Evolutionary conservation across 2,797 vertebrate genomes (phyloP).

Genomic region (Mus minutoides): DNA sequence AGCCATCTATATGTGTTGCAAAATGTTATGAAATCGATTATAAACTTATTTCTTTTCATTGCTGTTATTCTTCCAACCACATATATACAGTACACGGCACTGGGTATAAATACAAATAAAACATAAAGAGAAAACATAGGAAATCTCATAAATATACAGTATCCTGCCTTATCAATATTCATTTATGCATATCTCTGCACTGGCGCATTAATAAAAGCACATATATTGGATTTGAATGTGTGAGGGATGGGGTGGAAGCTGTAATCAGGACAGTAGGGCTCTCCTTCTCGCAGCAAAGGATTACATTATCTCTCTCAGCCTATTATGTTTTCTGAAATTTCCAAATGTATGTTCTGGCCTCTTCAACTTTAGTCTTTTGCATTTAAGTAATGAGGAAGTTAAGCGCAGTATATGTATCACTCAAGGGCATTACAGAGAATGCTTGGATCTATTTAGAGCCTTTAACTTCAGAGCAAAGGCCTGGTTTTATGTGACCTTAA

Average conservation of each 20-base stretch:
- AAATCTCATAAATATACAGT: constrained; percentile 85
- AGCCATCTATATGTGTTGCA: constrained; percentile 46
- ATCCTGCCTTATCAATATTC: constrained; percentile 84
- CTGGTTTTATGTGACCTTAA: constrained; percentile 82
- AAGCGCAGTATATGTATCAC: constrained; percentile 83
- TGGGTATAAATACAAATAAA: constrained; percentile 84
- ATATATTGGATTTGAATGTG: constrained; percentile 86
- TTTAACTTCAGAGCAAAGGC: constrained; percentile 85
- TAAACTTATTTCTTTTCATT: constrained; percentile 81
- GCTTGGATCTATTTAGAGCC: constrained; percentile 83
- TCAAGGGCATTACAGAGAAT: constrained; percentile 83
- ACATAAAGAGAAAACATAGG: constrained; percentile 84
- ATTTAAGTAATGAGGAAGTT: constrained; percentile 85
- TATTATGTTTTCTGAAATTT: constrained; percentile 86
- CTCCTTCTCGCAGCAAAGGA: constrained; percentile 79
- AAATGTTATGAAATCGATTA: constrained; percentile 81
- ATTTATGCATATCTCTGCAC: constrained; percentile 85
- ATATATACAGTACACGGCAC: constrained; percentile 76
- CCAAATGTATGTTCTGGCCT: constrained; percentile 85
- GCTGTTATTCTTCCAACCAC: constrained; percentile 78
- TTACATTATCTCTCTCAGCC: constrained; percentile 83
- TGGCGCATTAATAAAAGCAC: constrained; percentile 84
- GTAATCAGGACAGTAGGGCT: constrained; percentile 82
- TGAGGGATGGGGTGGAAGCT: constrained; percentile 78
- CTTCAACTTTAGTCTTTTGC: constrained; percentile 86